These are phyloP conservation scores for Emmelina monodactyla DNA, from an alignment of 2,888 invertebrate genomes.

Conservation along the genomic window DNA sequence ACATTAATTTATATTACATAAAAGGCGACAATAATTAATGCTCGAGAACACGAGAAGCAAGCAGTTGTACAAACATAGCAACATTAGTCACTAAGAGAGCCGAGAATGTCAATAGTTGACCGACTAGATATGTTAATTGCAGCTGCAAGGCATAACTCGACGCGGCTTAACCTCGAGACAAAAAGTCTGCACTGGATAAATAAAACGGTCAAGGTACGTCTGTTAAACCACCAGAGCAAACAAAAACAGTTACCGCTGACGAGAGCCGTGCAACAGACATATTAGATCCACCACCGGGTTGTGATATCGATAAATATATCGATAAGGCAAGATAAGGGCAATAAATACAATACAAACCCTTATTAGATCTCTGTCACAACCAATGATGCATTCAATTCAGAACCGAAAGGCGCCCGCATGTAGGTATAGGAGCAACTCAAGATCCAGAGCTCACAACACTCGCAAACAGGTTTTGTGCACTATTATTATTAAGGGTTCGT, in stretches of 20 bases:
- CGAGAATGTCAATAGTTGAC: conserved; percentile 9
- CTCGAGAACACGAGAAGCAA: too few species aligned
- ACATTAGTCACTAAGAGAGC: conserved; percentile 21
- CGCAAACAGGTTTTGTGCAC: conserved; percentile 62
- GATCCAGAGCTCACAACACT: conserved; percentile 55
- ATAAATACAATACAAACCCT: too few species aligned
- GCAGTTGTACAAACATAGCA: too few species aligned
- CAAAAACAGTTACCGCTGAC: too few species aligned
- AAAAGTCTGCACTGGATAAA: conserved; percentile 38
- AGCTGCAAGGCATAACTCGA: conserved; percentile 28
- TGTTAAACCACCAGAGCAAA: too few species aligned
- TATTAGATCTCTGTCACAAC: conserved; percentile 19
- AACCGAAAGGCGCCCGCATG: conserved; percentile 51
- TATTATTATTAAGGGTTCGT: conserved; percentile 65
- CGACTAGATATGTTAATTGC: conserved; percentile 28
- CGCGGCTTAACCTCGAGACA: conserved; percentile 45
- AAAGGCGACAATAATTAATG: too few species aligned
- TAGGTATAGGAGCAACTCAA: conserved; percentile 47
- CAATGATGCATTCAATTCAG: conserved; percentile 37
- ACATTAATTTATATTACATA: too few species aligned
- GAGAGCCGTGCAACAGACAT: too few species aligned
- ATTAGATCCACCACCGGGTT: too few species aligned
- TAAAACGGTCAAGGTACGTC: conserved; percentile 51
- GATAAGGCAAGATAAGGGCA: conserved; percentile 12
- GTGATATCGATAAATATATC: conserved; percentile 2